phyloP scores from a whole-genome alignment of 1,140 invertebrate genomes.

The Watersipora subatra region DNA sequence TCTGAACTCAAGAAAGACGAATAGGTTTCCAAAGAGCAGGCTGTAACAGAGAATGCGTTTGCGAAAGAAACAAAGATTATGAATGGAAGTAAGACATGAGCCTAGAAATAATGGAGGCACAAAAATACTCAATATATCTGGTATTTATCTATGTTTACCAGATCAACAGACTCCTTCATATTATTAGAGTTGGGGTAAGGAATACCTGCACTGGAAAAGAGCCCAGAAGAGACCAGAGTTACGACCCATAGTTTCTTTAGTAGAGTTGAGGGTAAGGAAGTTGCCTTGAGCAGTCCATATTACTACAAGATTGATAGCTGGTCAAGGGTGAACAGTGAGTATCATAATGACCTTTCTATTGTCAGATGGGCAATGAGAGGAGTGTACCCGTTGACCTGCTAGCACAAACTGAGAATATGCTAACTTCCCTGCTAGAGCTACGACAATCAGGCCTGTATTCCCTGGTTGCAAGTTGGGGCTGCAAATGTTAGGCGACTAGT shows the following conservation, averaged over 20 bases:
- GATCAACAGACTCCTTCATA: background rate
- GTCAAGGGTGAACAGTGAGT: background rate
- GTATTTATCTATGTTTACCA: background rate
- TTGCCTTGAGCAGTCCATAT: constrained; percentile 68
- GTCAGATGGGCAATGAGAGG: constrained; percentile 24
- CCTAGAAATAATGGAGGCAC: background rate
- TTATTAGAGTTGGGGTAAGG: too few species aligned
- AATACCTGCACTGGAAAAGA: constrained; percentile 74
- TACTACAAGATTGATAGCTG: constrained; percentile 21
- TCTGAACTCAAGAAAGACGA: constrained; percentile 79
- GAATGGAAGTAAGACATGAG: background rate
- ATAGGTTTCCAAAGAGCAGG: constrained; percentile 81
- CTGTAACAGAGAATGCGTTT: constrained; percentile 48
- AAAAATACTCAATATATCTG: background rate
- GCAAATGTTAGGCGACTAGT: too few species aligned
- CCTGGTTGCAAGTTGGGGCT: too few species aligned
- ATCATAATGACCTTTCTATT: constrained; percentile 10
- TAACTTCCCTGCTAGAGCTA: background rate
- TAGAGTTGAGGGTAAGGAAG: constrained; percentile 80
- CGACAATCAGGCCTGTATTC: too few species aligned
- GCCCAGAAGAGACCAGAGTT: constrained; percentile 95
- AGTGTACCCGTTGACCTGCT: background rate
- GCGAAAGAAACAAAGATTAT: background rate
- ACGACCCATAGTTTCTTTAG: constrained; percentile 67
- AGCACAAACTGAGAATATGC: background rate